A percentile compares a stretch with the other conserved stretches of the same genome.
Conservation (phyloP, 2,888 invertebrate species). For the Drosophila picticornis region DNA sequence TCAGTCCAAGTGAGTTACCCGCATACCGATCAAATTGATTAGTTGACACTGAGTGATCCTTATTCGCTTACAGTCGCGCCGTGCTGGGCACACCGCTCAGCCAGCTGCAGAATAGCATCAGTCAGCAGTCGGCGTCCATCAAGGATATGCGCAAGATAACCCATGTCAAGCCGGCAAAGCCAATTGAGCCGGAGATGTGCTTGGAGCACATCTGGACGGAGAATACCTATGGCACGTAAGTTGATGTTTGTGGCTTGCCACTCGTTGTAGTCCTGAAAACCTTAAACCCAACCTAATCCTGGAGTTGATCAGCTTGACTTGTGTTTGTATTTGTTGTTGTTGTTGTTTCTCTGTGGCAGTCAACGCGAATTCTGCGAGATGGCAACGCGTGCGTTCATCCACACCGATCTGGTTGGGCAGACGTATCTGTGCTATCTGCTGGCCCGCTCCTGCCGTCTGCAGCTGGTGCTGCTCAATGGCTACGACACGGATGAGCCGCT, state of each 20-base stretch:
- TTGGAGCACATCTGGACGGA: constrained; percentile 97
- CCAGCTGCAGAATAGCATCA: constrained; percentile 83
- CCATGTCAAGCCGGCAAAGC: constrained; percentile 87
- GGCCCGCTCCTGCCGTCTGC: constrained; percentile 84
- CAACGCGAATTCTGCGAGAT: constrained; percentile 86
- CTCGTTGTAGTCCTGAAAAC: too few relatives aligned
- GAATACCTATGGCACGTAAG: constrained; percentile 86
- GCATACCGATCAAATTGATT: background rate
- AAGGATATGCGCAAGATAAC: constrained; percentile 86
- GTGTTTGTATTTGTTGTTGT: background rate
- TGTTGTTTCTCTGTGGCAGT: constrained; percentile 38
- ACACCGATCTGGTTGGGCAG: constrained; percentile 94
- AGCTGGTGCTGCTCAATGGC: constrained; percentile 88
- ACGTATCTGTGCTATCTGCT: constrained; percentile 93
- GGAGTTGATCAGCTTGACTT: background rate
- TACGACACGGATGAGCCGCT: constrained; percentile 87
- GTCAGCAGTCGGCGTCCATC: constrained; percentile 81
- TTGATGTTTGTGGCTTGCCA: constrained; percentile 46
- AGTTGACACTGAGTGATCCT: background rate
- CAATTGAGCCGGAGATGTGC: constrained; percentile 93
- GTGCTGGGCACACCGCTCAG: constrained; percentile 81
- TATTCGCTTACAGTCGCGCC: constrained; percentile 73
- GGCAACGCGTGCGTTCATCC: constrained; percentile 92
- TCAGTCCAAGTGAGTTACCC: constrained; percentile 72
- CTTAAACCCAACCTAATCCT: background rate